Evolutionary conservation across 2,888 invertebrate genomes (phyloP).

Genomic region (Polymixis lichenea): DNA sequence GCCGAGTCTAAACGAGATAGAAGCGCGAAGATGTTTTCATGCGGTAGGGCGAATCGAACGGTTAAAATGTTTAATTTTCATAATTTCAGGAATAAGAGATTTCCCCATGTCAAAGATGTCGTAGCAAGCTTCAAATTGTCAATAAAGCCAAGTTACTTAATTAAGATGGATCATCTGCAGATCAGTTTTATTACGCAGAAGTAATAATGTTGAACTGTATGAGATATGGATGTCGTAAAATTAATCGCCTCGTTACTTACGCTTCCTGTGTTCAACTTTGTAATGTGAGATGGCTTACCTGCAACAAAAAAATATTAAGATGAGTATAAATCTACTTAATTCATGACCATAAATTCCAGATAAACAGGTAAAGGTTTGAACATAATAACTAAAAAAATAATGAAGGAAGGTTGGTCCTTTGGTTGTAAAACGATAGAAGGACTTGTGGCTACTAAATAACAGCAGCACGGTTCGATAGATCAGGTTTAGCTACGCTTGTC

Average conservation of each 20-base stretch:
- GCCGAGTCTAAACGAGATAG: neutral
- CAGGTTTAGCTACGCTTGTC: too few species aligned
- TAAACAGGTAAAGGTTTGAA: too few species aligned
- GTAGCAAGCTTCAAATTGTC: too few species aligned
- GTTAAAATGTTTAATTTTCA: neutral
- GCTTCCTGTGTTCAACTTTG: constrained; percentile 41
- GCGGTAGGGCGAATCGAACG: neutral
- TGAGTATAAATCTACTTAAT: neutral
- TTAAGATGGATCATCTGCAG: constrained; percentile 29
- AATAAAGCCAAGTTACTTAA: constrained; percentile 52
- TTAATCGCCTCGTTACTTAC: constrained; percentile 55
- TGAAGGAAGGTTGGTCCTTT: neutral
- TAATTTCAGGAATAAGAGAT: neutral
- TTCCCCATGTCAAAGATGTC: too few species aligned
- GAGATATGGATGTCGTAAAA: constrained; percentile 46
- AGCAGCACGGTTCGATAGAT: too few species aligned
- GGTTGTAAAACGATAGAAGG: too few species aligned
- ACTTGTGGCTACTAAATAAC: too few species aligned
- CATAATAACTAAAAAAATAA: neutral
- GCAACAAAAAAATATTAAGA: constrained; percentile 29
- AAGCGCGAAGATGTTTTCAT: neutral
- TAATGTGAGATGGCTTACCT: constrained; percentile 50
- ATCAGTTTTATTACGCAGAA: constrained; percentile 48
- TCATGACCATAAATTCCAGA: neutral
- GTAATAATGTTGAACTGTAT: constrained; percentile 48